These are phyloP conservation scores for Megaceryle maxima DNA, from an alignment of 2,113 vertebrate genomes.

Conservation along the genomic window DNA sequence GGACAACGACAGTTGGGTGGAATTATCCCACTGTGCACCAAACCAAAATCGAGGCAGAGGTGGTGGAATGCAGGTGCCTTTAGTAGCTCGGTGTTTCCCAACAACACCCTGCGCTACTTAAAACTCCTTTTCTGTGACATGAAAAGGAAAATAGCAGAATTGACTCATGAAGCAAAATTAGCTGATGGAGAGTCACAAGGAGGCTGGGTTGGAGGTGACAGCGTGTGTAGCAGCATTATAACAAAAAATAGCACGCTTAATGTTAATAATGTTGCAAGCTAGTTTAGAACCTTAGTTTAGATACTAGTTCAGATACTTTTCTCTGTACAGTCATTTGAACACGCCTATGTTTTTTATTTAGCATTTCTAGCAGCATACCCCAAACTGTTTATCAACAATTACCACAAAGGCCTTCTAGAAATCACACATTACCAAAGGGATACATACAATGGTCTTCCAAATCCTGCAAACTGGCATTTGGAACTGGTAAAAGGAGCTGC, in stretches of 20 bases:
- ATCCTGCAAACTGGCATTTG: neutral
- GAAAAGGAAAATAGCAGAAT: constrained; percentile 51
- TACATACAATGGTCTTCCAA: neutral
- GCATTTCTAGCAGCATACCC: neutral
- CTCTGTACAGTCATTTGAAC: neutral
- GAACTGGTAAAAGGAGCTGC: neutral
- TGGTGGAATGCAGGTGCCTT: neutral
- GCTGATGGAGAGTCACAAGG: constrained; percentile 42
- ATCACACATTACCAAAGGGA: neutral
- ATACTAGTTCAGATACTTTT: neutral
- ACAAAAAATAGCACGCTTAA: neutral
- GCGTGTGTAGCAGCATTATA: neutral
- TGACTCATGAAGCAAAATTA: constrained; percentile 49
- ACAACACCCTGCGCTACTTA: neutral
- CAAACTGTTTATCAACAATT: neutral
- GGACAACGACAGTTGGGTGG: neutral
- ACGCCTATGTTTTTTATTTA: neutral
- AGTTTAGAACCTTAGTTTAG: neutral
- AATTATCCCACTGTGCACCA: neutral
- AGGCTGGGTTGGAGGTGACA: neutral
- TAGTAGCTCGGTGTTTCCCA: constrained; percentile 16
- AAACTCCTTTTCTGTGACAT: constrained; percentile 30
- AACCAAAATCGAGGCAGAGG: neutral
- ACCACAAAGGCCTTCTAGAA: neutral
- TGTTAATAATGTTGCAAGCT: neutral